Evolutionary conservation across 37 sponge, comb jelly and placozoan species (phyloP).

Genomic region (Cladorhizidae sp.): DNA sequence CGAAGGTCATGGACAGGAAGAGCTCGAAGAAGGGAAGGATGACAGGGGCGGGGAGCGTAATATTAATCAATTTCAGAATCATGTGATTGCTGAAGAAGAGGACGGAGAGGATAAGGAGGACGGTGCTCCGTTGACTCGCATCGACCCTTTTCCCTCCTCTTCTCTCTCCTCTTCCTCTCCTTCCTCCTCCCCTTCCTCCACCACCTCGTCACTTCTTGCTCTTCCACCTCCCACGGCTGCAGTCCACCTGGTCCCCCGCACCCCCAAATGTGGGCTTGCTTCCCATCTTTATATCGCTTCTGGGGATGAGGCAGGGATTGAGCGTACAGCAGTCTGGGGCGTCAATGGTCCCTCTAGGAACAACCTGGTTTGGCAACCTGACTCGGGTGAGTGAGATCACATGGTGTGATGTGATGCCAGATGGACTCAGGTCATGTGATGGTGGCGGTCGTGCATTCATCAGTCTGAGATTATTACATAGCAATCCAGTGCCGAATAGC

Average conservation of each 20-base stretch:
- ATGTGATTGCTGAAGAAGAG: not conserved
- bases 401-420: too few species aligned
- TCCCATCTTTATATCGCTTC: conserved; percentile 61
- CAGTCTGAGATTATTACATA: too few species aligned
- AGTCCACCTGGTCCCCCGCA: conserved; percentile 19
- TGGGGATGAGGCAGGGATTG: conserved; percentile 52
- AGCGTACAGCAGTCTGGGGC: conserved; percentile 57
- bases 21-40: not conserved
- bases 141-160: conserved; percentile 1
- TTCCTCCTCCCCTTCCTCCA: not conserved
- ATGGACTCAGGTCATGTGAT: too few species aligned
- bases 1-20: not conserved
- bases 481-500: too few species aligned
- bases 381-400: conserved; percentile 30
- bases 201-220: not conserved
- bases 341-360: conserved; percentile 37
- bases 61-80: not conserved
- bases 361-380: conserved; percentile 79
- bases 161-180: not conserved
- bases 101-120: not conserved
- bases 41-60: not conserved
- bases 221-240: conserved; percentile 17
- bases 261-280: conserved; percentile 15
- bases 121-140: not conserved
- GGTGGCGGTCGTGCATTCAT: too few species aligned